These are phyloP conservation scores for Drosophila lini DNA, from an alignment of 1,140 invertebrate genomes.

Conservation along the genomic window DNA sequence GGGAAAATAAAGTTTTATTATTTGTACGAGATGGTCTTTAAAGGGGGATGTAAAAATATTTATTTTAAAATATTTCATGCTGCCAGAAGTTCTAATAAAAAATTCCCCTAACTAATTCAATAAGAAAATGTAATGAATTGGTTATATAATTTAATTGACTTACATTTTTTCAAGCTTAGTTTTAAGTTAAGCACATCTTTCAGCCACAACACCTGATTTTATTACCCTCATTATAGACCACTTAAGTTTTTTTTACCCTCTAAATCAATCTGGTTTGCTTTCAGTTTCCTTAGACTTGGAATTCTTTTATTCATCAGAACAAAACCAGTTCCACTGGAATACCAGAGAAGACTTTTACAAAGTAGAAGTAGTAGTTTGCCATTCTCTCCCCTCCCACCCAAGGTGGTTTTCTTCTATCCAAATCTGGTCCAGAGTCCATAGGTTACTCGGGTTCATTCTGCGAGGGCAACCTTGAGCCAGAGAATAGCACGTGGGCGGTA, in stretches of 20 bases:
- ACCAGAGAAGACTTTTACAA: slow-evolving; percentile 18
- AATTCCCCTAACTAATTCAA: not conserved
- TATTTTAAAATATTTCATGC: not conserved
- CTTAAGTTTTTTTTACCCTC: slow-evolving; percentile 7
- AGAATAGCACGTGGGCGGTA: slow-evolving; percentile 25
- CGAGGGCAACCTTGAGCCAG: slow-evolving; percentile 48
- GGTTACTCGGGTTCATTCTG: slow-evolving; percentile 54
- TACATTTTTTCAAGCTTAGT: not conserved
- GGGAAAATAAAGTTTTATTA: not conserved
- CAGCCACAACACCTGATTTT: not conserved
- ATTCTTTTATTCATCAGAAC: slow-evolving; percentile 26
- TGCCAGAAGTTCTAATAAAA: no score
- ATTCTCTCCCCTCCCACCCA: not conserved
- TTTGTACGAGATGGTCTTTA: not conserved
- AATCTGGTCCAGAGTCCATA: slow-evolving; percentile 32
- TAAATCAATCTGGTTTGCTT: slow-evolving; percentile 31
- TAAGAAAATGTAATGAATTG: not conserved
- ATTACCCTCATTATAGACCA: slow-evolving; percentile 2
- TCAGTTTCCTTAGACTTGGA: slow-evolving; percentile 15
- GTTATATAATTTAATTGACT: not conserved
- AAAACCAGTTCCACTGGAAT: slow-evolving; percentile 38
- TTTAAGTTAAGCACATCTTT: not conserved
- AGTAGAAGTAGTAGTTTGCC: slow-evolving; percentile 6
- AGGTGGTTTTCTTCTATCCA: slow-evolving; percentile 25
- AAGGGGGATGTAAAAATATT: no score